Evolutionary conservation across 1,140 invertebrate genomes (phyloP).

Genomic region (Pemphigus obesinymphae): DNA sequence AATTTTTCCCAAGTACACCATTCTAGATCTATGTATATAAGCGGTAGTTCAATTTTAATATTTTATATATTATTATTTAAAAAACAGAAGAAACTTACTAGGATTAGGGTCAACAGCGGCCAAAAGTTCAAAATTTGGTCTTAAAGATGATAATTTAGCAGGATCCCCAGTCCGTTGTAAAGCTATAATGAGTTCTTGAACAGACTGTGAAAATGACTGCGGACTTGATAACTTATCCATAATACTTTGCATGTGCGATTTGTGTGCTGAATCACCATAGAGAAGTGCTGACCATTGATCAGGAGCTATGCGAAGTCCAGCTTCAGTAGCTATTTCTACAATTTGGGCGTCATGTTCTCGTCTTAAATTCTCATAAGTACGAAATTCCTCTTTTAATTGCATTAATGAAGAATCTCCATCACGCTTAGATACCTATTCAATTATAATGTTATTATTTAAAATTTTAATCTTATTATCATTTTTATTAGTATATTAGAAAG

Average conservation of each 20-base stretch:
- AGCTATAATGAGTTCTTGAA: conserved; percentile 87
- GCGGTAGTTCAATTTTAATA: not conserved
- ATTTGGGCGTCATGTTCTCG: conserved; percentile 98
- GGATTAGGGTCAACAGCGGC: conserved; percentile 79
- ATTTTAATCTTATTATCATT: no score
- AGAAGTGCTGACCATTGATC: conserved; percentile 97
- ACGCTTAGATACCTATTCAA: conserved; percentile 82
- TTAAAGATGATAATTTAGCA: conserved; percentile 70
- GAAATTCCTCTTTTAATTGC: conserved; percentile 97
- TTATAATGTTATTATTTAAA: no score
- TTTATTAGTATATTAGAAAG: no score
- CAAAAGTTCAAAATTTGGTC: conserved; percentile 76
- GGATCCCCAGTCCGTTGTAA: conserved; percentile 87
- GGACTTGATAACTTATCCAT: conserved; percentile 92
- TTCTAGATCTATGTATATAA: conserved; percentile 49
- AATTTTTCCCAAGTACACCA: conserved; percentile 68
- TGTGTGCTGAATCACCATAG: conserved; percentile 91
- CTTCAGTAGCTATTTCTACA: conserved; percentile 95
- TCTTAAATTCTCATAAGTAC: conserved; percentile 86
- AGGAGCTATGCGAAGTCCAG: conserved; percentile 91
- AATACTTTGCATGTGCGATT: conserved; percentile 98
- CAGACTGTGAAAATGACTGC: conserved; percentile 74
- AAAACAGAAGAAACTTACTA: conserved; percentile 53
- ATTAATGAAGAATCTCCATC: conserved; percentile 97
- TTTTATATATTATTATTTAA: not conserved